Evolutionary conservation across 2,888 invertebrate genomes (phyloP), one percentile per base, ranked within the genome.

Genomic region (Lypha dubia): DNA sequence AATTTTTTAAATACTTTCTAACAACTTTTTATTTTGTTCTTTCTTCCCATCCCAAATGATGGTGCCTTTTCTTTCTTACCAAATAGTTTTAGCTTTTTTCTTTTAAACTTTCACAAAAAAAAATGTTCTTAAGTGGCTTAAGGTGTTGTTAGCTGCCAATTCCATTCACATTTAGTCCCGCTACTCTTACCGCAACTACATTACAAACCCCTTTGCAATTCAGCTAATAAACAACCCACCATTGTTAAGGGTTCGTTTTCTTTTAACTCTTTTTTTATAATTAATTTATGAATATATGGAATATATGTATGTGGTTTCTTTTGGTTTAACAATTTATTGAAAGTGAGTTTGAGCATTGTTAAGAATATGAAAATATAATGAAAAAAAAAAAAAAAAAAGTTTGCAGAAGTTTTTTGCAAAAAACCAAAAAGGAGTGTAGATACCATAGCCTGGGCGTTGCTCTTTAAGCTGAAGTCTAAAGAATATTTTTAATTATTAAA

Each of bases 141-240:
- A 76, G 75, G 75, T 76, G 65, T 46, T 62, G 41, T 44, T 75
- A 53, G 41, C 41, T 65, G 63, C 63, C 74, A 75, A 11, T 75
- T 20, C 17, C 44, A 75, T 24, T 38, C 20, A 13, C 35, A n/a
- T n/a, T n/a, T n/a, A 38, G 68, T 22, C 35, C 60, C 20, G n/a
- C 58, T 46, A 58, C 60, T 73, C 32, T 44, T 13, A 32, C 7
- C 22, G 9, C 1, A 15, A 49, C 11, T 56, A 17, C 13, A 56
- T 56, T 70, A 41, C 41, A 44, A 70, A 44, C 56, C 41, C 41
- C 24, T 44, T 56, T 38, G 53, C 38, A 11, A 9, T 68, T 51
- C 28, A 63, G 44, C 15, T 13, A 13, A n/a, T 11, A 46, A 44
- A n/a, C 63, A 63, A 28, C n/a, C 11, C 24, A n/a, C 0, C 17